These are phyloP conservation scores for Drosophila mauritiana DNA, from an alignment of 1,140 invertebrate species.

Conservation along the genomic window DNA sequence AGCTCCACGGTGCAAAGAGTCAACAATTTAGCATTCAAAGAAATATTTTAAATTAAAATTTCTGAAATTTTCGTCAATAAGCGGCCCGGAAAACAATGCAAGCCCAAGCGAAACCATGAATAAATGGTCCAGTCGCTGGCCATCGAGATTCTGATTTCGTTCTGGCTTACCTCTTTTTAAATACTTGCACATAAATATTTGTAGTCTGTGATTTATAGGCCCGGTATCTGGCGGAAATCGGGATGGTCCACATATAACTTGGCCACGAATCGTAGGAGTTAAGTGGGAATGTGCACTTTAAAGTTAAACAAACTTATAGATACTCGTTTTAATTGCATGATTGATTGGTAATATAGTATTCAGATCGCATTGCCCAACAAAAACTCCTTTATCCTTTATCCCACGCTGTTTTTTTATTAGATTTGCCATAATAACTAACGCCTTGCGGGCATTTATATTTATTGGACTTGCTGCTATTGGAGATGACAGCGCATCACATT, in stretches of 20 bases:
- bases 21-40: conserved; percentile 84
- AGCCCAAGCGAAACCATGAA: conserved; percentile 25
- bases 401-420: conserved; percentile 50
- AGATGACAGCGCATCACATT: conserved; percentile 58
- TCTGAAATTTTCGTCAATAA: conserved; percentile 84
- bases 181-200: conserved; percentile 75
- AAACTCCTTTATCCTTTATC: conserved; percentile 26
- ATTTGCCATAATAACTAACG: conserved; percentile 58
- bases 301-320: neutral
- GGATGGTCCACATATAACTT: conserved; percentile 22
- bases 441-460: conserved; percentile 62
- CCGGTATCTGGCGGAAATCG: neutral
- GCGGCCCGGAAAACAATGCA: conserved; percentile 68
- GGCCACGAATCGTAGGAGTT: neutral
- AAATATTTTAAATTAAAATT: conserved; percentile 85
- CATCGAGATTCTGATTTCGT: conserved; percentile 5
- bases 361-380: neutral
- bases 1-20: conserved; percentile 65
- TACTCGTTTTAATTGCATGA: no score
- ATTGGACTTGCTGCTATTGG: conserved; percentile 47
- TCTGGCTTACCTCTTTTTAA: conserved; percentile 45
- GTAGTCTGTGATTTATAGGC: conserved; percentile 66
- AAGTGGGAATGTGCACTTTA: neutral
- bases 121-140: conserved; percentile 23
- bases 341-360: no score